phyloP scores from a whole-genome alignment of 2,888 invertebrate genomes.

The Drosophila aldrichi region DNA sequence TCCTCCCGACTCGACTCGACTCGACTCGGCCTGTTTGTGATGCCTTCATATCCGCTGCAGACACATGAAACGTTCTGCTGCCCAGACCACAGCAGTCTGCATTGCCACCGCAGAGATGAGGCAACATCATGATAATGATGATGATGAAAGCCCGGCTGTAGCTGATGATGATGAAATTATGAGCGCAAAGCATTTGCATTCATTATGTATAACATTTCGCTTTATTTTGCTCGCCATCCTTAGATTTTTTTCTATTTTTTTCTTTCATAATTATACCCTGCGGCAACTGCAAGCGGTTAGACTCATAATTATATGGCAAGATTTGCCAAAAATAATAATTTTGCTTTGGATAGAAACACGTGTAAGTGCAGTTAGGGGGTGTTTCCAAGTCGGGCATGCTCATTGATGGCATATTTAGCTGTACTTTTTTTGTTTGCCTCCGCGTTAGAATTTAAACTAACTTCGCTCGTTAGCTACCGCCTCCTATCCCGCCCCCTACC shows the following conservation, averaged over 20 bases:
- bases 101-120: conserved; percentile 52
- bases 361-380: conserved; percentile 6
- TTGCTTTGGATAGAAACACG: neutral
- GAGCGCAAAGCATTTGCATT: conserved; percentile 81
- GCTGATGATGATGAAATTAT: conserved; percentile 75
- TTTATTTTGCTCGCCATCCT: conserved; percentile 16
- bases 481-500: too few relatives aligned
- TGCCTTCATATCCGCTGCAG: conserved; percentile 80
- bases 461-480: conserved; percentile 70
- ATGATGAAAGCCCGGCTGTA: conserved; percentile 45
- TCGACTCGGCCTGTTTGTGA: conserved; percentile 70
- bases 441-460: conserved; percentile 80
- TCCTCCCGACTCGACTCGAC: conserved; percentile 2
- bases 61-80: conserved; percentile 78
- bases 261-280: conserved; percentile 41
- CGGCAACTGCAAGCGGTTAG: neutral
- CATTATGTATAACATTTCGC: conserved; percentile 71
- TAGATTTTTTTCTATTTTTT: neutral
- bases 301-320: neutral
- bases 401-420: neutral
- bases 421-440: conserved; percentile 31
- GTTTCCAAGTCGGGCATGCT: neutral
- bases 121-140: conserved; percentile 30
- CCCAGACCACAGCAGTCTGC: conserved; percentile 70
- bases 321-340: conserved; percentile 1